Base-by-base conservation (phyloP, 2,888 invertebrate genomes). In the Myathropa florea region DNA sequence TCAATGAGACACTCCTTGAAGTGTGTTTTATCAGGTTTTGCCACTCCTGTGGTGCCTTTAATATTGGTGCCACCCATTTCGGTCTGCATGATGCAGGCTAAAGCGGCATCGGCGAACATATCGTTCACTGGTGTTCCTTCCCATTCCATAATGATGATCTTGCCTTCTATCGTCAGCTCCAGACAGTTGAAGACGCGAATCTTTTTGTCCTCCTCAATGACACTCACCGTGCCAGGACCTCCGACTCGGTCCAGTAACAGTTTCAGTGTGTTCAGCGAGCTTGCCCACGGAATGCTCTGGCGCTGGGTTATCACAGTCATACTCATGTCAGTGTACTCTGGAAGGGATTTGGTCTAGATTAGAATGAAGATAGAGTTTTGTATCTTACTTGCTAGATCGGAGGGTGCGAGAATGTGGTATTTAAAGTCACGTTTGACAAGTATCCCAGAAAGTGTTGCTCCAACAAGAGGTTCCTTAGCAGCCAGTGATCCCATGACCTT, bases 381-480 rank as follows among this genome's bases (percentile, higher is more conserved):
- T 18, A 12, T 26, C 90, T 89, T 89, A 92, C 92, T 98, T 88
- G 97, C 96, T 24, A 99, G 94, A 93, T 99, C 99, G 3, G 95
- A 94, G 0, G 99, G 97, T 2, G 97, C 96, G 88, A 99, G 93
- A 73, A 99, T 95, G 92, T 99, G 98, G 92, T 99, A 99, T 93
- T 98, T 99, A 92, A 99, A 99, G 93, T 99, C 99, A 77, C 99
- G 94, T 92, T 99, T 99, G 2, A 99, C 98, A 57, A 99, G 94
- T 80, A 99, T 96, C 0, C 99, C 99, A 6, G 98, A 97, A 4
- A 99, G 93, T 83, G 95, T 94, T 80, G 96, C 95, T 14, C 96
- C 97, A 0, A 97, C 95, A 89, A 94, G 94, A 0, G 98, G 97
- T 60, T 95, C 95, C 68, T 96, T 95, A 90, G 97, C 94, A 0